Percentiles rank a stretch among this genome's conserved stretches.
Evolutionary conservation across 2,888 invertebrate species (phyloP).

Genomic region (Scaptodrosophila latifasciaeformis): DNA sequence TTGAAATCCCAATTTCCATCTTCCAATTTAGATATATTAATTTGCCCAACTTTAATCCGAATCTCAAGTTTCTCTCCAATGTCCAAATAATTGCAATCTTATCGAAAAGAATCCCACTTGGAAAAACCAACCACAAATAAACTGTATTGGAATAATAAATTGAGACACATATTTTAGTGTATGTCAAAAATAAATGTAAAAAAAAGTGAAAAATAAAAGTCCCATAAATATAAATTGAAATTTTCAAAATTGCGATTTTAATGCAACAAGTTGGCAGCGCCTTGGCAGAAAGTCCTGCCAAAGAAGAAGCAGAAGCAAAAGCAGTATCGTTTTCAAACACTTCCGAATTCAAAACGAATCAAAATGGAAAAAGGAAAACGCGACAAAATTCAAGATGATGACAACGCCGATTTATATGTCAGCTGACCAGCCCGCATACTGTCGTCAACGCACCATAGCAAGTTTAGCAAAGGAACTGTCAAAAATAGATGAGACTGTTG

Average conservation of each 20-base stretch:
- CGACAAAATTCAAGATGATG: conserved; percentile 33
- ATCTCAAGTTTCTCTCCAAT: no score
- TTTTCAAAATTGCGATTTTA: not conserved
- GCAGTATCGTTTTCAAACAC: not conserved
- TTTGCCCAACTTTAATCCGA: no score
- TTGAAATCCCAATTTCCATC: no score
- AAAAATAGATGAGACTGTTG: conserved; percentile 22
- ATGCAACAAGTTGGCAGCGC: conserved; percentile 30
- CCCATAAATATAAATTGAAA: conserved; percentile 19
- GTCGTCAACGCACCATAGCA: not conserved
- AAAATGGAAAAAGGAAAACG: conserved; percentile 18
- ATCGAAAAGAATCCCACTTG: no score
- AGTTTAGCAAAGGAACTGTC: conserved; percentile 32
- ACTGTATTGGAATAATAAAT: conserved; percentile 10
- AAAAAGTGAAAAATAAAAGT: conserved; percentile 30
- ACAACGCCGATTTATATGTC: conserved; percentile 56
- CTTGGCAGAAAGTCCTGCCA: no score
- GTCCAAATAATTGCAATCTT: no score
- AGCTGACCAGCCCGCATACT: conserved; percentile 22
- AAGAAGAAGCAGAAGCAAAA: no score
- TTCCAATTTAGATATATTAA: no score
- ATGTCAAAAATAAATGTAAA: conserved; percentile 61
- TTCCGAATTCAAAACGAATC: conserved; percentile 20
- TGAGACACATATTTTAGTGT: conserved; percentile 62
- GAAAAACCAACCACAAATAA: conserved; percentile 28